Evolutionary conservation across 2,888 invertebrate genomes (phyloP).

Genomic region (Leistus spinibarbis): DNA sequence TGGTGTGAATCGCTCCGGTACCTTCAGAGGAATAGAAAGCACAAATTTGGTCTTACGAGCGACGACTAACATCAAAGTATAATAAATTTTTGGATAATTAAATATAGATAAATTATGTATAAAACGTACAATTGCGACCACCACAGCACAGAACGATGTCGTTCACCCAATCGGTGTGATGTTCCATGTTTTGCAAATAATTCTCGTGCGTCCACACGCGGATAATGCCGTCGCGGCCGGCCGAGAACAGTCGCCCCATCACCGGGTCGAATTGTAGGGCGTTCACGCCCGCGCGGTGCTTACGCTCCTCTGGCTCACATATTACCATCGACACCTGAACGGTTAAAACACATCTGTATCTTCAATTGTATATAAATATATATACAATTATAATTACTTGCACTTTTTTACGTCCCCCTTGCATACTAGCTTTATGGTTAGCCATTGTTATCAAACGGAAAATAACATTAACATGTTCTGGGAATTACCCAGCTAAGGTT

Average conservation of each 20-base stretch:
- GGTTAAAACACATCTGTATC: conserved; percentile 5
- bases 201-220: conserved; percentile 87
- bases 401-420: conserved; percentile 56
- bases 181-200: conserved; percentile 97
- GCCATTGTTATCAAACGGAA: conserved; percentile 48
- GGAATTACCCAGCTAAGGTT: too few species aligned
- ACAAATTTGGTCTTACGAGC: neutral
- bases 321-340: conserved; percentile 95
- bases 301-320: conserved; percentile 92
- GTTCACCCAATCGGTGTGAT: conserved; percentile 99
- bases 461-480: too few species aligned
- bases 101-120: neutral
- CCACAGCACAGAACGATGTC: conserved; percentile 98
- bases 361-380: neutral
- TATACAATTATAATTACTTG: conserved; percentile 48
- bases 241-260: conserved; percentile 89
- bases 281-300: conserved; percentile 95
- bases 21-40: too few species aligned
- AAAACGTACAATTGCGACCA: conserved; percentile 83
- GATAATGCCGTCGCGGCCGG: conserved; percentile 96
- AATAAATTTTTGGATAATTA: neutral
- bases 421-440: conserved; percentile 53
- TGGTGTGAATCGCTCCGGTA: too few species aligned
- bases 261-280: conserved; percentile 91
- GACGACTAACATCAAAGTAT: neutral